A percentile compares a stretch with the other conserved stretches of the same genome.
Evolutionary conservation across 2,113 vertebrate species (phyloP).

Genomic region (Amia ocellicauda): DNA sequence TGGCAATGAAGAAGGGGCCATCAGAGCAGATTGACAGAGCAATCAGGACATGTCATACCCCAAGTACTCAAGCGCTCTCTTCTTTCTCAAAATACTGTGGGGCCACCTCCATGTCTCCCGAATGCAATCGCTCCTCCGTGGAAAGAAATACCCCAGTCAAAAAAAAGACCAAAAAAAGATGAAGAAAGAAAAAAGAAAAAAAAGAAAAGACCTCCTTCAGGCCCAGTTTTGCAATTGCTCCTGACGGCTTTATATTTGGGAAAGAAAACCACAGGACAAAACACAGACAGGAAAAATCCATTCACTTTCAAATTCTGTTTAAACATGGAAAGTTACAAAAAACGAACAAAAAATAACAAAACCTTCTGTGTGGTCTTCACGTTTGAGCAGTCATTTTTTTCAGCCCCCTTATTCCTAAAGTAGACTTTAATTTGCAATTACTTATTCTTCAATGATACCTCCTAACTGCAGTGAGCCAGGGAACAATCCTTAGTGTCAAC

Average conservation of each 20-base stretch:
- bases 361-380: neutral
- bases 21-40: too few species aligned
- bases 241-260: neutral
- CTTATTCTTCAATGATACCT: neutral
- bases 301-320: neutral
- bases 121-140: neutral
- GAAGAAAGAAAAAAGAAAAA: neutral
- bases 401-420: too few species aligned
- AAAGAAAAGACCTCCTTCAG: neutral
- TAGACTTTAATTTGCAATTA: too few species aligned
- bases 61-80: too few species aligned
- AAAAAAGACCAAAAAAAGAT: neutral
- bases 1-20: too few species aligned
- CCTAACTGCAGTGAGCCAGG: neutral
- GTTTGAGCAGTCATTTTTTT: neutral
- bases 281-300: neutral
- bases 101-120: too few species aligned
- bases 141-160: neutral
- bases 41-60: too few species aligned
- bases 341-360: neutral
- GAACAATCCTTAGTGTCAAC: too few species aligned
- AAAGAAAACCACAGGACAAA: neutral
- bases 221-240: neutral
- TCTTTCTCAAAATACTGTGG: too few species aligned
- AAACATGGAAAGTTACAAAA: conserved; percentile 2